A percentile compares a stretch with the other conserved stretches of the same genome.
Conservation (phyloP, 2,888 invertebrate genomes). For the Notodonta dromedarius region DNA sequence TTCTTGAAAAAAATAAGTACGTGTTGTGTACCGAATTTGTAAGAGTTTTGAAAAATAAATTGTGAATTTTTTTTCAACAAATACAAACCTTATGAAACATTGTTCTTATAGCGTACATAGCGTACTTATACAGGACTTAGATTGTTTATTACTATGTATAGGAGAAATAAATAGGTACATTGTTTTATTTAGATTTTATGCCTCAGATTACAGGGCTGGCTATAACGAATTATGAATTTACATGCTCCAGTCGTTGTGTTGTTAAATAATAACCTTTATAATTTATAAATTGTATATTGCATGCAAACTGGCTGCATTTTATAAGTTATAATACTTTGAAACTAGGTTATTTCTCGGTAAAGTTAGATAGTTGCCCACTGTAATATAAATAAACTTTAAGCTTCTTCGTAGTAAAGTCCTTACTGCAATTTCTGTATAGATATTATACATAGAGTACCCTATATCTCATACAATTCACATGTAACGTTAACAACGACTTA, state of each 20-base stretch:
- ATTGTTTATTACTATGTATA: too few species aligned
- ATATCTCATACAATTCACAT: conserved; percentile 14
- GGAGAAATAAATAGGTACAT: too few species aligned
- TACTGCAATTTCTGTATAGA: conserved; percentile 31
- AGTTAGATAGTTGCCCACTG: conserved; percentile 30
- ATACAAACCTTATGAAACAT: too few species aligned
- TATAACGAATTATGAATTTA: conserved; percentile 13
- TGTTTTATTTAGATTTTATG: background rate
- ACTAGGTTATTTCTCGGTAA: conserved; percentile 34
- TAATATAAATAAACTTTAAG: conserved; percentile 31
- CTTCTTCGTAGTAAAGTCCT: conserved; percentile 22
- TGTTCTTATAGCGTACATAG: too few species aligned
- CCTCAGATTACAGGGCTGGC: background rate
- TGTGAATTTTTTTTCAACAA: too few species aligned
- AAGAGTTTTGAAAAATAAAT: too few species aligned
- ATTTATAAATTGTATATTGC: conserved; percentile 20
- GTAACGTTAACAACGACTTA: conserved; percentile 15
- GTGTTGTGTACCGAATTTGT: too few species aligned
- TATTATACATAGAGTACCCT: background rate
- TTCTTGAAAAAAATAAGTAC: too few species aligned
- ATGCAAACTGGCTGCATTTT: conserved; percentile 41
- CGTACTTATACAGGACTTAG: too few species aligned
- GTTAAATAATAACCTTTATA: conserved; percentile 23
- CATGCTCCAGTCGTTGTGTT: conserved; percentile 14
- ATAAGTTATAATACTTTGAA: conserved; percentile 38